phyloP scores from a whole-genome alignment of 2,797 vertebrate genomes.

The Lophius americanus region DNA sequence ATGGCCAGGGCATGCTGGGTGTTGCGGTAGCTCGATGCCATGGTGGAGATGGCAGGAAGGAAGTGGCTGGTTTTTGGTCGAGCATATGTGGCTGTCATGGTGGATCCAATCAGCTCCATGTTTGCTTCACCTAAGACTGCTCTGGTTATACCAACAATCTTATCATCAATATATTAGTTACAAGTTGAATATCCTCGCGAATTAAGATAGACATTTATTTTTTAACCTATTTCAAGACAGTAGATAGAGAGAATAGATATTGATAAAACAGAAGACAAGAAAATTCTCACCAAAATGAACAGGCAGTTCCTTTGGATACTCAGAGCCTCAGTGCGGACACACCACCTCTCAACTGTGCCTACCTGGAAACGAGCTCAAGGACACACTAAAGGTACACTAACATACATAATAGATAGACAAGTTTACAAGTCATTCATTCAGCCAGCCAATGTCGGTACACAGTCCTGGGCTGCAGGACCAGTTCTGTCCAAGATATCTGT shows the following conservation, averaged over 20 bases:
- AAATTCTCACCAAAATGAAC: conserved; percentile 45
- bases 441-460: conserved; percentile 68
- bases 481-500: conserved; percentile 74
- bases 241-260: background rate
- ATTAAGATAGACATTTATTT: background rate
- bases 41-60: conserved; percentile 88
- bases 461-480: conserved; percentile 41
- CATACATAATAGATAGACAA: conserved; percentile 80
- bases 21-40: conserved; percentile 86
- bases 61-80: conserved; percentile 86
- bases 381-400: conserved; percentile 68
- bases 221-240: background rate
- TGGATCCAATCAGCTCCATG: conserved; percentile 89
- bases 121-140: conserved; percentile 1
- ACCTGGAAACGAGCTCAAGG: conserved; percentile 77
- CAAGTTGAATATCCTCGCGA: background rate
- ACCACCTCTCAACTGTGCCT: conserved; percentile 46
- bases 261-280: background rate
- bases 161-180: background rate
- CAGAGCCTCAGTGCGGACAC: conserved; percentile 16
- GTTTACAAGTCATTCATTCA: conserved; percentile 70
- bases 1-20: conserved; percentile 74
- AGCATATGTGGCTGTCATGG: conserved; percentile 81
- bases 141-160: background rate
- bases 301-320: conserved; percentile 4